phyloP scores from a whole-genome alignment of 2,113 vertebrate species.

The Ivindomyrus marchei region DNA sequence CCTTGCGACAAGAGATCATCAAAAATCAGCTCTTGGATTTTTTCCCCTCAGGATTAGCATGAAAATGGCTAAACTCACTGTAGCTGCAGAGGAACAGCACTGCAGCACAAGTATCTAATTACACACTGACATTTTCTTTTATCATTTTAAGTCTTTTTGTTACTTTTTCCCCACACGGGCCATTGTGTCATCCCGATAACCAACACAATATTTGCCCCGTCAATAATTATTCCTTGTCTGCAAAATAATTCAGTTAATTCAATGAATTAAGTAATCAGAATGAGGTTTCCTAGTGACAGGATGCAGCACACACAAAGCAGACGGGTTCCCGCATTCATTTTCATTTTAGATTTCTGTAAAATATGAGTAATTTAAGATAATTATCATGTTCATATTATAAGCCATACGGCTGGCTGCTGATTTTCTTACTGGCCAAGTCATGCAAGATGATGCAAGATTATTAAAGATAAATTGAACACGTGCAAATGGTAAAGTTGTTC shows the following conservation, averaged over 20 bases:
- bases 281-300: neutral
- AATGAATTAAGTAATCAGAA: neutral
- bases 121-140: neutral
- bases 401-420: neutral
- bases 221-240: neutral
- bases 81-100: neutral
- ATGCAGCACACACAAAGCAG: neutral
- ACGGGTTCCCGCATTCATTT: neutral
- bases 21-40: neutral
- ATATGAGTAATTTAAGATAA: neutral
- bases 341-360: neutral
- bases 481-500: neutral
- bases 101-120: neutral
- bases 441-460: neutral
- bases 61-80: neutral
- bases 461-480: neutral
- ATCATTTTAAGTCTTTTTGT: neutral
- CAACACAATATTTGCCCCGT: neutral
- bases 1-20: neutral
- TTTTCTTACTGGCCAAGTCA: neutral
- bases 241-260: neutral
- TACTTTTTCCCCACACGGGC: neutral
- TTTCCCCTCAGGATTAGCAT: neutral
- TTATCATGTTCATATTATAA: neutral
- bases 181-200: neutral